phyloP scores from a whole-genome alignment of 2,113 vertebrate species.

The Bufo bufo region DNA sequence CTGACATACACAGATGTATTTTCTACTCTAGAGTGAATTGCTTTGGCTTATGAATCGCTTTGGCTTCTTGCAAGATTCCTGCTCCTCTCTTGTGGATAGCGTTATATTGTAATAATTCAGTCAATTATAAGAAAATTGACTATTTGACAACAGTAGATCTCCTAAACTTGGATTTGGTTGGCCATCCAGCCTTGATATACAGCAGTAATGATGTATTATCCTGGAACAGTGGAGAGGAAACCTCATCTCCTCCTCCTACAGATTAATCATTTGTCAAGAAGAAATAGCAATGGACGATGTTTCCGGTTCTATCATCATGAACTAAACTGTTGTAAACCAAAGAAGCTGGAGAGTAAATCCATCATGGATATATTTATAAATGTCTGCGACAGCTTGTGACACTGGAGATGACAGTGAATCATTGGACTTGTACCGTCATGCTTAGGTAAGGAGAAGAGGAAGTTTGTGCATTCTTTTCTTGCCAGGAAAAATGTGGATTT shows the following conservation, averaged over 20 bases:
- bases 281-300: neutral
- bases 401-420: neutral
- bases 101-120: neutral
- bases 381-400: conserved; percentile 1
- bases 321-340: neutral
- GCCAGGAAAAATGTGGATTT: neutral
- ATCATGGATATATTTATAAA: conserved; percentile 6
- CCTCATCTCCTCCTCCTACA: conserved; percentile 10
- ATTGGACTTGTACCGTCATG: conserved; percentile 4
- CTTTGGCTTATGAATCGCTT: neutral
- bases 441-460: conserved; percentile 32
- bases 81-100: no score
- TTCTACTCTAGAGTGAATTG: neutral
- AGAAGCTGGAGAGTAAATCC: neutral
- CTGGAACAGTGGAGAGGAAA: conserved; percentile 5
- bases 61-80: no score
- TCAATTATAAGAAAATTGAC: neutral
- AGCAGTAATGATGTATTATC: neutral
- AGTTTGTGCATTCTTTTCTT: conserved; percentile 13
- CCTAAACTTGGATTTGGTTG: neutral
- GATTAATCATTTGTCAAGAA: neutral
- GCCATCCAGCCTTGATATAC: neutral
- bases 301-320: neutral
- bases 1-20: neutral
- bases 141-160: neutral